Conservation (phyloP, 2,888 invertebrate genomes). For the Omphaloscelis lunosa region DNA sequence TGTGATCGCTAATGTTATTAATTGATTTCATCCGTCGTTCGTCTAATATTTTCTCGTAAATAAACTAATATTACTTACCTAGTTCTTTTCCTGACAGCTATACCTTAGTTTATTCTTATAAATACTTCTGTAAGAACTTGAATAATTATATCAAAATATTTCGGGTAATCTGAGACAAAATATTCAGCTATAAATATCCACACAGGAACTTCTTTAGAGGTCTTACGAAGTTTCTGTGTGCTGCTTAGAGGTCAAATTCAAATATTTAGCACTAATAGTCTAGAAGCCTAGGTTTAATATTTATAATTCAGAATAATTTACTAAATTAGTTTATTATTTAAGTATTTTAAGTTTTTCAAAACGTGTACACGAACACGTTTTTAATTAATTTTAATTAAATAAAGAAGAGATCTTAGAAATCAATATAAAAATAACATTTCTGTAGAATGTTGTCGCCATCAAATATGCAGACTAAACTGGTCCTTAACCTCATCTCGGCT, state of each 20-base stretch:
- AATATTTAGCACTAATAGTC: slow-evolving; percentile 1
- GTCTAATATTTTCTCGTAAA: background rate
- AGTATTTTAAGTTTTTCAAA: background rate
- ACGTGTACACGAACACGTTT: background rate
- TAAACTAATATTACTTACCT: background rate
- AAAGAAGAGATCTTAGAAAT: background rate
- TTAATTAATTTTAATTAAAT: too few relatives aligned
- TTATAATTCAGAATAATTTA: background rate
- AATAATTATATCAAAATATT: background rate
- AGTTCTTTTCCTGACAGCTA: too few relatives aligned
- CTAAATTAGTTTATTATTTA: background rate
- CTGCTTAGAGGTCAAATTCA: too few relatives aligned
- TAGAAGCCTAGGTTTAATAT: background rate
- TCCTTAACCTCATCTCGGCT: background rate
- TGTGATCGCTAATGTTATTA: background rate
- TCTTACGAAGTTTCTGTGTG: too few relatives aligned
- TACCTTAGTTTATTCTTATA: background rate
- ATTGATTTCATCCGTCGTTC: background rate
- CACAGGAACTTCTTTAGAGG: background rate
- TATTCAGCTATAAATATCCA: background rate
- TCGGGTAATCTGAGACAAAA: background rate
- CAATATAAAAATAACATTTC: background rate
- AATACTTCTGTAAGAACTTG: too few relatives aligned
- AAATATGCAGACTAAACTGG: background rate
- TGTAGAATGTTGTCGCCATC: background rate